Base-by-base conservation (phyloP, 2,888 invertebrate species). In the Chrysopilus asiliformis region DNA sequence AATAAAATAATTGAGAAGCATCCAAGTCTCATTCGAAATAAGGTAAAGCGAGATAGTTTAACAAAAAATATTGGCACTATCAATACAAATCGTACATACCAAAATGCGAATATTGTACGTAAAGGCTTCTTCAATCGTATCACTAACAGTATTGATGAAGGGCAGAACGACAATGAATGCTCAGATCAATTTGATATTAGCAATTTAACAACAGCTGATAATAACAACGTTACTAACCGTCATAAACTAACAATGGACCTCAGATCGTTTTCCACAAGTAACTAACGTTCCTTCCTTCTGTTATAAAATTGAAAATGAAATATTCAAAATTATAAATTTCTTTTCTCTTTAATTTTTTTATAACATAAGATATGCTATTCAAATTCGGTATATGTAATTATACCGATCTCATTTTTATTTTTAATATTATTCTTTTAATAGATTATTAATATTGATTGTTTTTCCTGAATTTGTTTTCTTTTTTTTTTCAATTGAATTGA, bases 1-100 rank as follows among this genome's bases (percentile, higher is more conserved):
- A 47, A 50, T 22, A 56, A 53, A 43, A 64, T 64, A 38, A 45
- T 53, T 42, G 57, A 59, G 40, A 55, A 51, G 41, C 49, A 50
- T 41, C 62, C 61, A 45, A 49, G 56, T 44, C 58, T 64, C 45
- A 43, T 62, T 42, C 60, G 61, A 47, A 62, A 61, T 50, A 64
- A 64, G 64, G 64, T 64, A 64, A 62, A 45, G 34, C 27, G 39
- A 29, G 36, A 40, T 26, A 25, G 31, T 32, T 29, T 26, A 26
- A 34, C 12, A 17, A 38, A 34, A 32, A 27, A 32, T 26, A 22
- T 27, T 32, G 14, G 27, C 26, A 19, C 37, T 32, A 45, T 20
- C 43, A 24, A 30, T 34, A 36, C 27, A 31, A 32, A 37, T 41
- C 22, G 26, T 18, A 12, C 13, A 16, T 34, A 18, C 18, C 31